Percentiles rank a stretch among this genome's conserved stretches.
Conservation (phyloP, 2,113 vertebrate genomes). For the Varanus komodoensis region DNA sequence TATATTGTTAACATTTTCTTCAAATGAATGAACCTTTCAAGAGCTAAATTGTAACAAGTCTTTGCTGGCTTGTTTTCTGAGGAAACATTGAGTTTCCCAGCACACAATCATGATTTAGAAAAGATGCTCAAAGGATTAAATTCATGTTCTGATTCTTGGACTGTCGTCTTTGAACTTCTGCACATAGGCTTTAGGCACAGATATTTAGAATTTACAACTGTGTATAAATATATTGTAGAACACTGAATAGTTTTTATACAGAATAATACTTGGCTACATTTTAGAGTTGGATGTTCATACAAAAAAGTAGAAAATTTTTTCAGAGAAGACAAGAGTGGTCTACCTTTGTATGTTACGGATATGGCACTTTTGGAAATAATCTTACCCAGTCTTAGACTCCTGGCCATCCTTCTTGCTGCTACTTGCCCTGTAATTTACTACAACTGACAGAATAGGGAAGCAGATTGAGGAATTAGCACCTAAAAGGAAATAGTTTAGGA, state of each 20-base stretch:
- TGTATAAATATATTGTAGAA: slow-evolving; percentile 29
- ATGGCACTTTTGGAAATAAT: neutral
- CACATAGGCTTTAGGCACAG: slow-evolving; percentile 63
- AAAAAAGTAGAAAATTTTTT: neutral
- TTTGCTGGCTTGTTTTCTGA: slow-evolving; percentile 52
- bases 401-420: neutral
- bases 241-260: slow-evolving; percentile 49
- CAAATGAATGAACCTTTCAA: slow-evolving; percentile 56
- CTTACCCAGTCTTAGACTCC: neutral
- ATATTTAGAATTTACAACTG: slow-evolving; percentile 61
- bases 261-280: slow-evolving; percentile 48
- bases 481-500: neutral
- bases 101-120: slow-evolving; percentile 62
- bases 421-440: slow-evolving; percentile 4
- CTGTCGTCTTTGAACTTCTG: slow-evolving; percentile 60
- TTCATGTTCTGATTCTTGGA: slow-evolving; percentile 49
- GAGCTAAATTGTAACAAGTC: slow-evolving; percentile 44
- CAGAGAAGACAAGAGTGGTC: neutral
- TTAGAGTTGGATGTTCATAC: neutral
- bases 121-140: slow-evolving; percentile 61
- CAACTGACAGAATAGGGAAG: neutral
- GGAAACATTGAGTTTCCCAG: slow-evolving; percentile 52
- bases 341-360: neutral
- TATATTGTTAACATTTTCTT: neutral
- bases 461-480: neutral